phyloP scores from a whole-genome alignment of 2,888 invertebrate species.

The Timandra comae region DNA sequence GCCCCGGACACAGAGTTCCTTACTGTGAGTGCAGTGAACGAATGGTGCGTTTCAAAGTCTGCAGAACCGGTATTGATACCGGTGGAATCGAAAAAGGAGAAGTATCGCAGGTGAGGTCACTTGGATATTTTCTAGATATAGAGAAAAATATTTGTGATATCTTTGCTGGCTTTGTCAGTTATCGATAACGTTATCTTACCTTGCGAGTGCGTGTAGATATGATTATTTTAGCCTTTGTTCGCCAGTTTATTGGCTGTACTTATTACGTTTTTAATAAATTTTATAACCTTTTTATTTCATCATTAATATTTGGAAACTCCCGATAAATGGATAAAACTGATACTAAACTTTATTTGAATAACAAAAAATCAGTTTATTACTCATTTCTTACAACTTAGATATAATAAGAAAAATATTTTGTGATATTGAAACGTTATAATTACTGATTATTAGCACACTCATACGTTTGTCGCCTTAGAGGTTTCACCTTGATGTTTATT shows the following conservation, averaged over 20 bases:
- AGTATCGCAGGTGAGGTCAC: conserved; percentile 71
- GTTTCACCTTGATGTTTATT: conserved; percentile 71
- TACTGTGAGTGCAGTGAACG: conserved; percentile 72
- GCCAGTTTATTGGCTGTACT: conserved; percentile 10
- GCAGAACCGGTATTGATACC: conserved; percentile 59
- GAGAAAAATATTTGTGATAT: conserved; percentile 58
- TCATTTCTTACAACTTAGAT: too few species aligned
- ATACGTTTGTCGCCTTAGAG: conserved; percentile 32
- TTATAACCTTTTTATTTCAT: too few species aligned
- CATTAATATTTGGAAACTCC: too few species aligned
- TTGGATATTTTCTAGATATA: conserved; percentile 39
- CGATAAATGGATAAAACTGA: too few species aligned
- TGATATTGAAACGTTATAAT: conserved; percentile 23
- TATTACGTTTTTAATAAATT: too few species aligned
- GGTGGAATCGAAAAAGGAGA: conserved; percentile 70
- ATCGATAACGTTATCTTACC: conserved; percentile 54
- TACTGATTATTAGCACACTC: conserved; percentile 29
- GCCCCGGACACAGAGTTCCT: conserved; percentile 66
- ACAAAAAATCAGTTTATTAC: too few species aligned
- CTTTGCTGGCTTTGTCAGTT: conserved; percentile 46
- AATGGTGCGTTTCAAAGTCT: conserved; percentile 69
- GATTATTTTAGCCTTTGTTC: conserved; percentile 43
- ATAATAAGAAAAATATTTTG: too few species aligned
- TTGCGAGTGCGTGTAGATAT: conserved; percentile 42
- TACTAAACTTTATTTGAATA: too few species aligned